Conservation (phyloP, 2,888 invertebrate species). For the Polymixis lichenea region DNA sequence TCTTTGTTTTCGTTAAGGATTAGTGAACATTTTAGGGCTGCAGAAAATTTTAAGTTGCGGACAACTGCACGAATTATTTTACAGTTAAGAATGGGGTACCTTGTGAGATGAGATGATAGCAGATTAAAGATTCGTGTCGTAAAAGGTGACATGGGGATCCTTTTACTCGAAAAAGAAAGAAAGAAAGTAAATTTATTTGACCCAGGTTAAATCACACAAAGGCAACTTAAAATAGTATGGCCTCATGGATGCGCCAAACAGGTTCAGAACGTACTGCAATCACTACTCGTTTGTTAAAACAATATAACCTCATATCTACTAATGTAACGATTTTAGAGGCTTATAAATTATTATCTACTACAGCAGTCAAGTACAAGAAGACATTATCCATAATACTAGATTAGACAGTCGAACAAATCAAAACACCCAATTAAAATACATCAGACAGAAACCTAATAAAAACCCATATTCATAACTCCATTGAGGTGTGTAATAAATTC, state of each 20-base stretch:
- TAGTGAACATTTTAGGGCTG: not conserved
- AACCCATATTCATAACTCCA: constrained; percentile 68
- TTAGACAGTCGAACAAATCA: constrained; percentile 40
- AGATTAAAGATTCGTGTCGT: no score
- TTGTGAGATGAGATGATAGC: not conserved
- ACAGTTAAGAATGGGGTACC: not conserved
- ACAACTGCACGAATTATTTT: not conserved
- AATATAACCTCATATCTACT: not conserved
- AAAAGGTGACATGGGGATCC: not conserved
- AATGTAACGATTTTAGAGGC: not conserved
- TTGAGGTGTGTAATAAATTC: constrained; percentile 67
- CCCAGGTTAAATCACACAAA: no score
- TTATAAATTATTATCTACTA: not conserved
- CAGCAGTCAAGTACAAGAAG: not conserved
- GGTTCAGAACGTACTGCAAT: not conserved
- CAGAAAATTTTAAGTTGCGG: not conserved
- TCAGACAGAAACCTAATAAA: constrained; percentile 54
- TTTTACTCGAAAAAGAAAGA: not conserved
- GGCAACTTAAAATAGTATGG: no score
- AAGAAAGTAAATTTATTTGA: no score
- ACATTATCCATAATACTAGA: not conserved
- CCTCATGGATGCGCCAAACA: no score
- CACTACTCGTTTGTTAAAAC: not conserved
- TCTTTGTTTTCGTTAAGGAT: not conserved
- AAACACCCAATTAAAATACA: constrained; percentile 57